Base-by-base conservation (phyloP, 2,888 invertebrate species). In the Glaucopsyche alexis region DNA sequence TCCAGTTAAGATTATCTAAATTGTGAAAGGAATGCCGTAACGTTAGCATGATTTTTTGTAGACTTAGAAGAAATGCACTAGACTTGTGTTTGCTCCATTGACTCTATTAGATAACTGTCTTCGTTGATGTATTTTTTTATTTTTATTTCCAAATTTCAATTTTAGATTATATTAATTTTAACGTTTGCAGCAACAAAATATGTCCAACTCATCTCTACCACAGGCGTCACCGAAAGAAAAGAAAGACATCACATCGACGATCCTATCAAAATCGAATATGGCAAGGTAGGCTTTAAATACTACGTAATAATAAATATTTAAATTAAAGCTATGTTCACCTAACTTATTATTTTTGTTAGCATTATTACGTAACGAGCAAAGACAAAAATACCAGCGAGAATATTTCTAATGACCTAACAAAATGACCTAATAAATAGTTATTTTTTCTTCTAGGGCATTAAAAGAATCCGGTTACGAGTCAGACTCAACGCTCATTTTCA, bases 391-490 rank as follows among this genome's bases (percentile, higher is more conserved):
- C 42, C 7, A 8, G 7, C 42, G 42, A 42, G 8, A 42, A 42
- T 42, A 42, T 42, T 42, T 29, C 5, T 7, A 42, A 8, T 4
- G 42, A 42, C 42, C 42, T 42, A 42, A 42, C 29, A 42, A 42
- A 42, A 7, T 42, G 6, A 42, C 42, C 8, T 8, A 42, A 8
- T 42, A 42, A 7, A 6, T 42, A n/a, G n/a, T 49, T 14, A 1
- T 9, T 19, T 29, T 60, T 60, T 29, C 16, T 38, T 29, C 3
- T 49, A 96, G 97, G 88, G 97, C 97, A 71, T 92, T 97, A 72
- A 98, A 97, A 87, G 97, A 98, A 86, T 96, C 97, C 16, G 98
- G 98, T 16, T 98, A 98, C 87, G 97, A 98, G 86, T 97, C 97
- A 79, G 98, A 98, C 88, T 97, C 98, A 7, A 97, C 97, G 65